Evolutionary conservation across 1,140 invertebrate genomes (phyloP).

Genomic region (Drosophila sulfurigaster): DNA sequence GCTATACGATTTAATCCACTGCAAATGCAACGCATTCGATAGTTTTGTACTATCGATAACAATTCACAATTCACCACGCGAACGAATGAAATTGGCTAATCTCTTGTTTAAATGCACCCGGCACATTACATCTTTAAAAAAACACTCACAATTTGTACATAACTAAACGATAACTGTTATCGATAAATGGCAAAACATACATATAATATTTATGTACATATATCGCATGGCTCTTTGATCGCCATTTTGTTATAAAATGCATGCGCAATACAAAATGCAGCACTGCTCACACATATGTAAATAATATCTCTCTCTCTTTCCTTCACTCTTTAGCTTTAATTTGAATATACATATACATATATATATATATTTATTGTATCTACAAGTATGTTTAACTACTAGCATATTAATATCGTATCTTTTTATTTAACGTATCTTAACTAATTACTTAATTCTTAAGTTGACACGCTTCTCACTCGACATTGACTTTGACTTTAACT

Average conservation of each 20-base stretch:
- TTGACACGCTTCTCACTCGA: not conserved
- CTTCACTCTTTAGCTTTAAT: constrained; percentile 2
- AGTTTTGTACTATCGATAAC: constrained; percentile 13
- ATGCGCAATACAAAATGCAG: constrained; percentile 17
- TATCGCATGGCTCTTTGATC: constrained; percentile 48
- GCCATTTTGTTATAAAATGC: constrained; percentile 43
- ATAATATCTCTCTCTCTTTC: not conserved
- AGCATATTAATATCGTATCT: not conserved
- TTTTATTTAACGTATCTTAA: constrained; percentile 18
- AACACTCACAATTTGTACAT: constrained; percentile 29
- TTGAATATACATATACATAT: not conserved
- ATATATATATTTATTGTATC: constrained; percentile 2
- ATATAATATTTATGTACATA: constrained; percentile 10
- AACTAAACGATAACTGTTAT: constrained; percentile 24
- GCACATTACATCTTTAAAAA: too few species aligned
- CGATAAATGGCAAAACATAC: constrained; percentile 24
- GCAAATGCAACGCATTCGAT: constrained; percentile 1
- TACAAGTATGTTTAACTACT: not conserved
- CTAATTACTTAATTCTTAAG: constrained; percentile 14
- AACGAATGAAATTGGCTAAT: constrained; percentile 21
- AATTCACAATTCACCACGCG: not conserved
- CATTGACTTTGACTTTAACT: too few species aligned
- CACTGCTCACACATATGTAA: constrained; percentile 12
- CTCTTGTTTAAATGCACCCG: constrained; percentile 19
- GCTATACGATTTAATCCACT: constrained; percentile 1